phyloP scores from a whole-genome alignment of 2,888 invertebrate species.

The Metellina segmentata region DNA sequence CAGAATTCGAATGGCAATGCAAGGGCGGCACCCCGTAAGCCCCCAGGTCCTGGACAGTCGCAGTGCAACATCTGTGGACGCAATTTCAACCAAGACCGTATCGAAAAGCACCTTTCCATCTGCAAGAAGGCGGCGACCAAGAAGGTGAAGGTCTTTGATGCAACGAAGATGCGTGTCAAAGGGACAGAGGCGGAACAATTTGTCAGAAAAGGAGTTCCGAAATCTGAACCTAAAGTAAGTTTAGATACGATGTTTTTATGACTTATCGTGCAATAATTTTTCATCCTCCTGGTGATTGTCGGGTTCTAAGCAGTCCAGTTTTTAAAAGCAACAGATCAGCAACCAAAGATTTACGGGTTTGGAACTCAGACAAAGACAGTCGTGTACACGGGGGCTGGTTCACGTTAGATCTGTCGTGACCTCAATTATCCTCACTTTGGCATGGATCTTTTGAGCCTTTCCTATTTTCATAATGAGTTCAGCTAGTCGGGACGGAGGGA shows the following conservation, averaged over 20 bases:
- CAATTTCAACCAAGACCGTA: constrained; percentile 89
- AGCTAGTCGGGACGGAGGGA: too few relatives aligned
- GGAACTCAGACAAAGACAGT: too few relatives aligned
- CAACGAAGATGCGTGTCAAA: constrained; percentile 91
- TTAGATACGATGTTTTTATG: too few relatives aligned
- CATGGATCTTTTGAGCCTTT: too few relatives aligned
- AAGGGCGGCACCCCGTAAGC: constrained; percentile 14
- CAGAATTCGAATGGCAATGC: background rate
- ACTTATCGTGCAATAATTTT: background rate
- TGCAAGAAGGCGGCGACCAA: constrained; percentile 89
- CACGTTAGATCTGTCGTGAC: too few relatives aligned
- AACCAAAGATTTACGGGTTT: too few relatives aligned
- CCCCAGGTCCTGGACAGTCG: constrained; percentile 65
- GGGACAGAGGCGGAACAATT: constrained; percentile 94
- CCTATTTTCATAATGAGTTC: too few relatives aligned
- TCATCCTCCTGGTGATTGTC: too few relatives aligned
- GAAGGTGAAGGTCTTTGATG: constrained; percentile 95
- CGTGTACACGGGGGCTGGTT: too few relatives aligned
- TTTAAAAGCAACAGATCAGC: too few relatives aligned
- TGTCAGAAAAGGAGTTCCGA: constrained; percentile 81
- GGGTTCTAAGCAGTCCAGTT: too few relatives aligned
- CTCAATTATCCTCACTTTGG: too few relatives aligned
- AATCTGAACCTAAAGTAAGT: constrained; percentile 76
- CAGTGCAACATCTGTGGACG: constrained; percentile 89
- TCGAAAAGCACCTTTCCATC: constrained; percentile 90